Base-by-base conservation (phyloP, 2,888 invertebrate genomes). In the Sisyra nigra region DNA sequence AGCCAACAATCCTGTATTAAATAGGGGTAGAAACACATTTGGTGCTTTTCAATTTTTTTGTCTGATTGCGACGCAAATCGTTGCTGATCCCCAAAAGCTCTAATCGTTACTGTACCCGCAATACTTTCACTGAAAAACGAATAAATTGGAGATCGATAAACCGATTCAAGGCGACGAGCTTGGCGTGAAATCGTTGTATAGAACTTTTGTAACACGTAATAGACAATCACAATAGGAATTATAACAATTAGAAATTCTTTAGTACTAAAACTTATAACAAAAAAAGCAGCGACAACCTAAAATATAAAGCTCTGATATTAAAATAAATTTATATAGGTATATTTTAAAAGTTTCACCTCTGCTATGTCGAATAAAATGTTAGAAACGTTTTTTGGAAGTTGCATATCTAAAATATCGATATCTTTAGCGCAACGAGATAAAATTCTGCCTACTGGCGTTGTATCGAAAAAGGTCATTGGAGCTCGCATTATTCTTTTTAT, bases 111-210 rank as follows among this genome's bases (percentile, higher is more conserved):
- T 0, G 84, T 81, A 53, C 87, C 87, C 2, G 85, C 84, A 40
- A 97, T 80, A 35, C 89, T 91, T 68, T 97, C 97, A 14, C 89
- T 82, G 57, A 97, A 94, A 65, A 94, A 94, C 8, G 93, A 92
- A 66, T 92, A 97, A 54, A 97, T 91, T 1, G 96, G 97, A 29
- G 96, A 96, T 44, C 93, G 73, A 1, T 91, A 88, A 0, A 93
- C 80, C 0, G 93, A 93, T 61, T 94, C 91, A 45, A 97, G 66
- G 40, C 97, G 74, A 66, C 94, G 94, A 51, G 97, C 64, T 60
- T 97, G 96, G 15, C 96, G 69, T 3, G 94, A 94, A 0, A 92
- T 83, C 2, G 88, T 81, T 49, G 96, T 89, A 66, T 93, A 97
- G 67, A 93, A 91, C 51, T 89, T 74, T 74, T 97, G 88, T 49